A percentile compares a stretch with the other conserved stretches of the same genome.
phyloP scores from a whole-genome alignment of 2,888 invertebrate species.

The Invenusta paracnida region DNA sequence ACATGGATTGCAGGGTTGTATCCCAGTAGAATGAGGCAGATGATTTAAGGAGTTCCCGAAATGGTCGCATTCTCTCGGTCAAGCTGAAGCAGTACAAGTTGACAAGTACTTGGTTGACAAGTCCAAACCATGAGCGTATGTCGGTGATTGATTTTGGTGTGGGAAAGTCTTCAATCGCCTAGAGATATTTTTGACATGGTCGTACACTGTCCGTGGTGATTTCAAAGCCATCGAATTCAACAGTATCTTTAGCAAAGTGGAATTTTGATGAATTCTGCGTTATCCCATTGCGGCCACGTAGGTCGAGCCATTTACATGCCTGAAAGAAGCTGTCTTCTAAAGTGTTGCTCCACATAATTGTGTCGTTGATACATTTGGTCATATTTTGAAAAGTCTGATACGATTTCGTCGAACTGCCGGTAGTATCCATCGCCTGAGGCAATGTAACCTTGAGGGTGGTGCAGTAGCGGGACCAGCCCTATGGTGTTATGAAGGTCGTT shows the following conservation, averaged over 20 bases:
- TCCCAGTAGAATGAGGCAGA: slow-evolving; percentile 43
- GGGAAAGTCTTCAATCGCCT: slow-evolving; percentile 44
- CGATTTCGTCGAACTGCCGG: too few species aligned
- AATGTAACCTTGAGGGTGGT: too few species aligned
- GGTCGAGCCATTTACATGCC: too few species aligned
- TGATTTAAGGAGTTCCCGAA: too few species aligned
- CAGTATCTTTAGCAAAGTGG: slow-evolving; percentile 43
- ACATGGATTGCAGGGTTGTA: slow-evolving; percentile 41
- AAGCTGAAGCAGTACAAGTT: slow-evolving; percentile 48
- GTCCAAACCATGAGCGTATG: slow-evolving; percentile 45
- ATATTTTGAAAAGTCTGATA: too few species aligned
- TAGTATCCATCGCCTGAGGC: too few species aligned
- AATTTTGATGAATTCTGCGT: slow-evolving; percentile 46
- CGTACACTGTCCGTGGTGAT: slow-evolving; percentile 45
- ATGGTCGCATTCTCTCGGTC: slow-evolving; percentile 46
- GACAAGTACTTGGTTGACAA: slow-evolving; percentile 49
- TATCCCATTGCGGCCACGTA: slow-evolving; percentile 45
- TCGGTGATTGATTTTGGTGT: slow-evolving; percentile 11
- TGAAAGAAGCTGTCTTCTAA: too few species aligned
- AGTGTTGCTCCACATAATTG: too few species aligned
- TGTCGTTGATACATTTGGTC: too few species aligned
- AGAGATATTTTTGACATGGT: slow-evolving; percentile 46
- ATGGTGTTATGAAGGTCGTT: too few species aligned
- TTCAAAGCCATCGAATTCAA: slow-evolving; percentile 45
- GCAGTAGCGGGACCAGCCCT: too few species aligned